These are phyloP conservation scores for Cephalopterus ornatus DNA, from an alignment of 2,113 vertebrate species.

Conservation along the genomic window DNA sequence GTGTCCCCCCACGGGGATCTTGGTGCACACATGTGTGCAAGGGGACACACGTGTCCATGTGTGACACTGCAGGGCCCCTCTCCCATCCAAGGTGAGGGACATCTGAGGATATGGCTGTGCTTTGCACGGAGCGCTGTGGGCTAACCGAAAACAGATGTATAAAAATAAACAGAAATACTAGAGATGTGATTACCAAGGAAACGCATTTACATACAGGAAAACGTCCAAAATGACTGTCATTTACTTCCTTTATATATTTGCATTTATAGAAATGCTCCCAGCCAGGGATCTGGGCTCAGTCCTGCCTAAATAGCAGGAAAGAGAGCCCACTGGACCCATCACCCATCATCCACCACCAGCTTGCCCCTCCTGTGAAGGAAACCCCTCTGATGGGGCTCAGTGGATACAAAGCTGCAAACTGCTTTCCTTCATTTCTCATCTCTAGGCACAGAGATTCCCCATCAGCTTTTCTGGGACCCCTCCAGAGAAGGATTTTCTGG, in stretches of 20 bases:
- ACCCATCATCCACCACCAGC: neutral
- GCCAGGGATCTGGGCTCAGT: neutral
- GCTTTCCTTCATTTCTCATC: neutral
- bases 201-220: slow-evolving; percentile 63
- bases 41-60: accelerated
- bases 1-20: accelerated
- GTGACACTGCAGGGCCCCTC: neutral
- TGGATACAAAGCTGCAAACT: accelerated
- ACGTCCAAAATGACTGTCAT: slow-evolving; percentile 45
- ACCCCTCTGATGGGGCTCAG: neutral
- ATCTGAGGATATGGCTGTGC: neutral
- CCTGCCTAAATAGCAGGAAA: neutral
- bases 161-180: slow-evolving; percentile 64
- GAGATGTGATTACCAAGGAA: slow-evolving; percentile 68
- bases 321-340: neutral
- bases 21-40: accelerated
- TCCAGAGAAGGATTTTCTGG: neutral
- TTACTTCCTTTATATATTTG: slow-evolving; percentile 38
- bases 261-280: slow-evolving; percentile 20
- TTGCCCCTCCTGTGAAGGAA: accelerated
- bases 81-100: neutral
- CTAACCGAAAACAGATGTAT: slow-evolving; percentile 53
- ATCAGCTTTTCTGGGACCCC: neutral
- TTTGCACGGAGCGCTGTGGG: neutral
- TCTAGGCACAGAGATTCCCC: neutral